Conservation (phyloP, 2,888 invertebrate genomes). For the Drosophila sordidapex region DNA sequence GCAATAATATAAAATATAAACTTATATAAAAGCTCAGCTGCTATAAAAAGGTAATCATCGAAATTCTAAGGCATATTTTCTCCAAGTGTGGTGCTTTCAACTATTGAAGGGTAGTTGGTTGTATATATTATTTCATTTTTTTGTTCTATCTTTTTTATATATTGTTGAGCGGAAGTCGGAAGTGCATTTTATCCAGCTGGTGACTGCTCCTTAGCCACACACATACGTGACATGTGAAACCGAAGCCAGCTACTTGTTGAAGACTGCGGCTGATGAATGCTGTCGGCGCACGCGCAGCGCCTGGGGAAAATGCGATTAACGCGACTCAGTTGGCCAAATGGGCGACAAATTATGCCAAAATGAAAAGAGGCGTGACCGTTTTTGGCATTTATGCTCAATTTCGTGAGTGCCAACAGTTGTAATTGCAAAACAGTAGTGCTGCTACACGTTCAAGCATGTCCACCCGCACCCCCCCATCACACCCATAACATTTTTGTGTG, state of each 20-base stretch:
- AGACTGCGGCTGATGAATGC: background rate
- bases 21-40: too few species aligned
- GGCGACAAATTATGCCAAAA: conserved; percentile 78
- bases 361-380: conserved; percentile 74
- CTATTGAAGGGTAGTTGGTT: too few species aligned
- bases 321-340: conserved; percentile 67
- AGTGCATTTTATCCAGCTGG: conserved; percentile 28
- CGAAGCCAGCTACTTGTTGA: background rate
- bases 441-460: conserved; percentile 44
- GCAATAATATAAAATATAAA: background rate
- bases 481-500: conserved; percentile 1
- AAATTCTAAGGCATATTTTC: background rate
- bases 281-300: conserved; percentile 67
- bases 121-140: background rate
- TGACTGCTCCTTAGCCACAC: background rate
- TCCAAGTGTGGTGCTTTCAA: background rate
- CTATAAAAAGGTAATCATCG: background rate
- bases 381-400: conserved; percentile 71
- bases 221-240: conserved; percentile 32
- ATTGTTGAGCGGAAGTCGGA: conserved; percentile 47
- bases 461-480: background rate
- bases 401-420: conserved; percentile 48
- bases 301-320: conserved; percentile 52
- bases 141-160: too few species aligned
- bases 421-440: conserved; percentile 58